Percentiles rank a stretch among this genome's conserved stretches.
phyloP scores from a whole-genome alignment of 2,888 invertebrate genomes.

The Balanococcus diminutus region DNA sequence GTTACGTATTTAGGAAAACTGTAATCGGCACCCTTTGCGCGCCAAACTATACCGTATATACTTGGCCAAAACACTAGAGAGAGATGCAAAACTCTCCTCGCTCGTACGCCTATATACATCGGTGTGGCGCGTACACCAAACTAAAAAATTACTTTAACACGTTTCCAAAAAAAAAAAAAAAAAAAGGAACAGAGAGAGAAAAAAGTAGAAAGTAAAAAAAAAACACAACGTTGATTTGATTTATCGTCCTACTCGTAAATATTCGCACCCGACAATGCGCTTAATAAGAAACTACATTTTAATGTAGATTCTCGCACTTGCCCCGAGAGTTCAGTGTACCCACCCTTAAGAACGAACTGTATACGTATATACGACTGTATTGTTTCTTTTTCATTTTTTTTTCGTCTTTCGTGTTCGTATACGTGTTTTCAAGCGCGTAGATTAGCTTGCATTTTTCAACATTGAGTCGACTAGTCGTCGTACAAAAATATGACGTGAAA shows the following conservation, averaged over 20 bases:
- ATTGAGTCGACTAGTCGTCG: neutral
- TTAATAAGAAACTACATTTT: constrained; percentile 17
- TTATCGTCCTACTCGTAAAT: neutral
- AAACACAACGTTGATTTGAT: constrained; percentile 22
- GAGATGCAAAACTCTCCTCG: neutral
- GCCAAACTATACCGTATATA: neutral
- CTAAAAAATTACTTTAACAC: constrained; percentile 32
- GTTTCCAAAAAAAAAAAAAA: constrained; percentile 6
- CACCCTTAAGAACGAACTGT: no score
- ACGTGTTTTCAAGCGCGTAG: neutral
- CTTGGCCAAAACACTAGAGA: neutral
- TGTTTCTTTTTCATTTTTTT: neutral
- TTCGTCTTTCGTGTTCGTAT: neutral
- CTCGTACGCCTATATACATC: neutral
- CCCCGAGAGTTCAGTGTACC: no score
- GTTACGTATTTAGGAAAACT: constrained; percentile 29
- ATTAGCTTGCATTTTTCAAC: constrained; percentile 27
- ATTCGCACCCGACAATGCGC: neutral
- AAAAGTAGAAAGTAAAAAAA: neutral
- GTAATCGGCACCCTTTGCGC: constrained; percentile 35
- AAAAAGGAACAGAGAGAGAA: neutral
- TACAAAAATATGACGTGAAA: neutral
- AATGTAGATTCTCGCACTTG: neutral
- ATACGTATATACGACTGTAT: neutral
- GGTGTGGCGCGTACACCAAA: neutral